Percentiles rank a stretch among this genome's conserved stretches.
These are phyloP conservation scores for Thaumatotibia leucotreta DNA, from an alignment of 1,140 invertebrate genomes.

Conservation along the genomic window DNA sequence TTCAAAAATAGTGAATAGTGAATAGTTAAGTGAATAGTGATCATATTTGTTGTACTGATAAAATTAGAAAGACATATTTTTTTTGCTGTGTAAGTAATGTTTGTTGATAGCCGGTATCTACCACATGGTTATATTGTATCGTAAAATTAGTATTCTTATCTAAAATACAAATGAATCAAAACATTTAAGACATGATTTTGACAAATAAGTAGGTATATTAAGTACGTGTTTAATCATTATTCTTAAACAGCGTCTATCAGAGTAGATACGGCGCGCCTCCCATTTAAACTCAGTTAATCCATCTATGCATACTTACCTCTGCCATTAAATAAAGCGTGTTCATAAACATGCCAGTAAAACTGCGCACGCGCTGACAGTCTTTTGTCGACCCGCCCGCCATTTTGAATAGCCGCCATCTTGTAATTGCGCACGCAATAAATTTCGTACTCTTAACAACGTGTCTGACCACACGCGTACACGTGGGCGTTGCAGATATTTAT, in stretches of 20 bases:
- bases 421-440: slow-evolving; percentile 52
- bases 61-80: not conserved
- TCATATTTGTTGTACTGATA: not conserved
- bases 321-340: slow-evolving; percentile 26
- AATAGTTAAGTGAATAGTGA: not conserved
- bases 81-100: no score
- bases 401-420: slow-evolving; percentile 40
- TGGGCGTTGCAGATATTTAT: slow-evolving; percentile 43
- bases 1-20: not conserved
- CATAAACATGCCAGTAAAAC: slow-evolving; percentile 25
- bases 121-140: no score
- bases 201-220: no score
- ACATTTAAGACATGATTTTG: not conserved
- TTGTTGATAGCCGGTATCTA: no score
- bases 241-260: not conserved
- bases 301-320: slow-evolving; percentile 7
- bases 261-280: not conserved
- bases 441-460: slow-evolving; percentile 38
- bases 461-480: slow-evolving; percentile 41
- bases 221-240: no score
- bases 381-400: slow-evolving; percentile 37
- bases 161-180: no score
- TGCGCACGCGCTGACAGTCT: slow-evolving; percentile 27
- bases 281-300: slow-evolving; percentile 1
- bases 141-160: no score